Evolutionary conservation across 1,140 invertebrate species (phyloP), one percentile per base, ranked within the genome.

Genomic region (Thaumetopoea pityocampa): DNA sequence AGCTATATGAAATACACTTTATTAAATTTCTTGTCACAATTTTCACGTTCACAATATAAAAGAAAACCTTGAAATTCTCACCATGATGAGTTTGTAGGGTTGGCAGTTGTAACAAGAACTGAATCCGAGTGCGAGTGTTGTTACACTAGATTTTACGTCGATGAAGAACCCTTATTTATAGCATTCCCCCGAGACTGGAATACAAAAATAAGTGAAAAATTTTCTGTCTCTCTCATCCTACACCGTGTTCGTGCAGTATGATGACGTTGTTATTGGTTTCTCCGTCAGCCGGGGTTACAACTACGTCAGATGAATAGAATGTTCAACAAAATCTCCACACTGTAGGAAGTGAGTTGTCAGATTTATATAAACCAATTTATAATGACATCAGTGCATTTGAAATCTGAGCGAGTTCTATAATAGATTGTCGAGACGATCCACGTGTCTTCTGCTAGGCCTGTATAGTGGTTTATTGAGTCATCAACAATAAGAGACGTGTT

Each of bases 101-200:
- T 61, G 62, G 59, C 56, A 67, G 63, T 58, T 50, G 73, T 74
- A 77, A 84, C 69, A 84, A 79, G 79, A 84, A 84, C 79, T 62
- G 71, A 81, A 80, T 67, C 61, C 56, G 77, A 76, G 74, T 81
- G 79, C 80, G 80, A 81, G 73, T 84, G 73, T 69, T 72, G 72
- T 84, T 81, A 80, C 77, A 84, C 79, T 84, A 67, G 57, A 71
- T 59, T 71, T 68, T 53, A 69, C 62, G 58, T 65, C 61, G 54
- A 62, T 49, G 37, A 60, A 53, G 55, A 55, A 73, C 77, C 74
- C 73, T 63, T 84, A 84, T 84, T 81, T 84, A 84, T 84, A 84
- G 79, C 61, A 74, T 66, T 74, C 58, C 63, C 46, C 27, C 49
- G 63, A 54, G 50, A 47, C 54, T 55, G 67, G 66, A 68, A 77